phyloP scores from a whole-genome alignment of 2,113 vertebrate genomes.

The Mesoclemmys tuberculata region DNA sequence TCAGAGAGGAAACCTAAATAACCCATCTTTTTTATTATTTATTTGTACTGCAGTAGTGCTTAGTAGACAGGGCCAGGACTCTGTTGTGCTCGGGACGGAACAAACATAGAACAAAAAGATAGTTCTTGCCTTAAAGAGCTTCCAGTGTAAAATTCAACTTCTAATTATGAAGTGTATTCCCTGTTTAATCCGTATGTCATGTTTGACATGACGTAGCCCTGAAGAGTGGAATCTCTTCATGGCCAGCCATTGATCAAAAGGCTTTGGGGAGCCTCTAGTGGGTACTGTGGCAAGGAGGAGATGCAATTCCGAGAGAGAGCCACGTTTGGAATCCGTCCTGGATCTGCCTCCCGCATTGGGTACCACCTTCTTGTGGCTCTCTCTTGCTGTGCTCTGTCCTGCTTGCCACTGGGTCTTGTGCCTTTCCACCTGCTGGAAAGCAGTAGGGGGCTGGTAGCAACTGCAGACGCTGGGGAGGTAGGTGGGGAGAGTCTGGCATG shows the following conservation, averaged over 20 bases:
- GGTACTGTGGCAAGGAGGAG: too few relatives aligned
- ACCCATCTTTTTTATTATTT: not conserved
- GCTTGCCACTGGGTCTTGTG: not conserved
- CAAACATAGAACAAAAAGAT: not conserved
- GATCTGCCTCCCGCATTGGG: not conserved
- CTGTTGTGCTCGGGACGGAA: not conserved
- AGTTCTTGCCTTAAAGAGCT: not conserved
- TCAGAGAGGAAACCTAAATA: not conserved
- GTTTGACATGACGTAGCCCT: not conserved
- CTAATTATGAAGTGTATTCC: not conserved
- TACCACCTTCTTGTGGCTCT: not conserved
- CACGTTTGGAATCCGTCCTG: not conserved
- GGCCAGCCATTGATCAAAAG: too few relatives aligned
- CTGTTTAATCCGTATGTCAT: not conserved
- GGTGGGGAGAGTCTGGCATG: too few relatives aligned
- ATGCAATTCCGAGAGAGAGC: not conserved
- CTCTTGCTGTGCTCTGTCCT: not conserved
- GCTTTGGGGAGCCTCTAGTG: not conserved
- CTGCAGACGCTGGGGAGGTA: too few relatives aligned
- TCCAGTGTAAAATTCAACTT: not conserved
- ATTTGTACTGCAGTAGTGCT: not conserved
- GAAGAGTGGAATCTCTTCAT: not conserved
- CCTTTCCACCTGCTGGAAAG: not conserved
- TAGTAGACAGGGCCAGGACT: not conserved
- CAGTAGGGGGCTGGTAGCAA: not conserved